phyloP scores from a whole-genome alignment of 2,888 invertebrate species.

The Strigamia crassipes region DNA sequence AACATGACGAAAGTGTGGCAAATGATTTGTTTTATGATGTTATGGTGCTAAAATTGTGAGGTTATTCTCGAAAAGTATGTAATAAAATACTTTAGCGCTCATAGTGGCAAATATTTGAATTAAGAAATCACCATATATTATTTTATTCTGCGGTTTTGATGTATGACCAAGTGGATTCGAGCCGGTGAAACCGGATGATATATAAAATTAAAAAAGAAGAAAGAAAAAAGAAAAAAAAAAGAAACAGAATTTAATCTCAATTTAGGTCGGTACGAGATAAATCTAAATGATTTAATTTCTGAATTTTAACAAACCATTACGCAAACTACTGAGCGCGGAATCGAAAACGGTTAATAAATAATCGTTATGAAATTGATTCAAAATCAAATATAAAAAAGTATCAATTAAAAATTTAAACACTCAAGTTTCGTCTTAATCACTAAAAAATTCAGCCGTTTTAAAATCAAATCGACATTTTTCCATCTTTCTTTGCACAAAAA shows the following conservation, averaged over 20 bases:
- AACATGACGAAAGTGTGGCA: conserved; percentile 4
- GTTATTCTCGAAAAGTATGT: neutral
- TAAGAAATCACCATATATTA: neutral
- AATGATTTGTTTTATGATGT: neutral
- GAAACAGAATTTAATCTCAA: neutral
- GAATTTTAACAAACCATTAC: neutral
- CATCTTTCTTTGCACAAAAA: no score
- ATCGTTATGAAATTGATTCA: no score
- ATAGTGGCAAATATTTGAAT: conserved; percentile 10
- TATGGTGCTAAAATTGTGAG: neutral
- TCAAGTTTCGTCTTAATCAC: no score
- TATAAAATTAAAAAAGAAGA: no score
- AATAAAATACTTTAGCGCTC: conserved; percentile 2
- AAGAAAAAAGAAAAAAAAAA: no score
- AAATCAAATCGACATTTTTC: no score
- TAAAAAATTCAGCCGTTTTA: no score
- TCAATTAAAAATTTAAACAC: no score
- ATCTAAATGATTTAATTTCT: neutral
- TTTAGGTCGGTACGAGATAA: neutral
- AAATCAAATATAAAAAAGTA: no score
- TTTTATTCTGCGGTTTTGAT: neutral
- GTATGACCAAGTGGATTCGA: conserved; percentile 10
- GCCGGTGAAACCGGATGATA: neutral
- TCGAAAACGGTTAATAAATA: no score
- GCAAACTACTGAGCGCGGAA: no score